Percentiles rank a stretch among this genome's conserved stretches.
phyloP scores from a whole-genome alignment of 2,113 vertebrate species.

The Noctilio leporinus region DNA sequence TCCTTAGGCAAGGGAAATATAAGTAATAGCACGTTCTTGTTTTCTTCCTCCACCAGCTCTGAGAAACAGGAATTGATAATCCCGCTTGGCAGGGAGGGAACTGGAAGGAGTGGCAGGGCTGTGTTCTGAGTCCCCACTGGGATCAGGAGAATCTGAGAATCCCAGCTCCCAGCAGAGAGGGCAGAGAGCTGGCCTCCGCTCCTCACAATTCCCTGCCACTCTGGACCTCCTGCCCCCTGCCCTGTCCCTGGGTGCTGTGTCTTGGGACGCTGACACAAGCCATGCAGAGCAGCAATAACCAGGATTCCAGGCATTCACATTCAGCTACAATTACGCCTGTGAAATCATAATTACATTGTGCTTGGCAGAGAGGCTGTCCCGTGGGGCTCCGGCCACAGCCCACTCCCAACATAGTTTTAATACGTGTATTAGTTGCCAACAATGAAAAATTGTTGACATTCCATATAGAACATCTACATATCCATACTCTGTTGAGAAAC shows the following conservation, averaged over 20 bases:
- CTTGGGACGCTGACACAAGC: background rate
- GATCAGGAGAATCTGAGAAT: background rate
- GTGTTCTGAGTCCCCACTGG: too few relatives aligned
- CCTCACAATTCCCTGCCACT: background rate
- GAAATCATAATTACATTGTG: background rate
- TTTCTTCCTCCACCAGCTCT: background rate
- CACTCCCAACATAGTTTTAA: background rate
- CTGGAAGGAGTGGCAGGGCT: background rate
- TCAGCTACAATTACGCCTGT: background rate
- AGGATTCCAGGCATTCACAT: background rate
- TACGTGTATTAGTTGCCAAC: background rate
- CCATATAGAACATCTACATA: background rate
- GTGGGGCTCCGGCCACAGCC: background rate
- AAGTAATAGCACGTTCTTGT: background rate
- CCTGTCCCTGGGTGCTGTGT: background rate
- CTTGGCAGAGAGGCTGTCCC: background rate
- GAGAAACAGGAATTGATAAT: background rate
- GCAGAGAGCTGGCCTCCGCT: background rate
- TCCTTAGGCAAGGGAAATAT: background rate
- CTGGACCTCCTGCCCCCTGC: background rate
- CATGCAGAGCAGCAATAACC: background rate
- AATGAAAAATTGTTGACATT: background rate
- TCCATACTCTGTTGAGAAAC: background rate
- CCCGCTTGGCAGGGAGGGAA: background rate
- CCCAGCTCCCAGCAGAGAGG: background rate